phyloP scores from a whole-genome alignment of 1,140 invertebrate species.

The Schlechtendalia chinensis region DNA sequence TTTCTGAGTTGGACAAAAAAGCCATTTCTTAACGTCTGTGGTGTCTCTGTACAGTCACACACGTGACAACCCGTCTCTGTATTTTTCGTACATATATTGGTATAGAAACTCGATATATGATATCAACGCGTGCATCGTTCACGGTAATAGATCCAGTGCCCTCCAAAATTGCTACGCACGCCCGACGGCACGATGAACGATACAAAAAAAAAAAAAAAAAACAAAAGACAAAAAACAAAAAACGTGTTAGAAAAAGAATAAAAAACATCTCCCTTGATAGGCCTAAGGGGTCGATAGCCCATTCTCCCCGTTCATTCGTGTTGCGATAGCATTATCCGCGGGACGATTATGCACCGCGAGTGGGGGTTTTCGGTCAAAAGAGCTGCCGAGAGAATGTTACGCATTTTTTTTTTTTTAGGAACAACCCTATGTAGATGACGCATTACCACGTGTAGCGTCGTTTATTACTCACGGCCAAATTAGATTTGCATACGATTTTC shows the following conservation, averaged over 20 bases:
- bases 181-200: neutral
- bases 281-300: slow-evolving; percentile 31
- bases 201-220: neutral
- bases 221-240: too few species aligned
- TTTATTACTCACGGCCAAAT: slow-evolving; percentile 15
- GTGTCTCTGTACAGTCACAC: neutral
- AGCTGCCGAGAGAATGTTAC: neutral
- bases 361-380: slow-evolving; percentile 37
- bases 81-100: neutral
- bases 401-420: neutral
- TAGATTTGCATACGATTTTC: slow-evolving; percentile 46
- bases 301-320: neutral
- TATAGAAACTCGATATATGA: slow-evolving; percentile 26
- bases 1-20: neutral
- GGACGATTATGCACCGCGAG: neutral
- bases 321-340: slow-evolving; percentile 21
- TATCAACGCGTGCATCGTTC: neutral
- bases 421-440: slow-evolving; percentile 14
- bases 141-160: neutral
- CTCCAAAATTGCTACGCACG: slow-evolving; percentile 26
- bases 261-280: slow-evolving; percentile 30
- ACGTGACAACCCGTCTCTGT: slow-evolving; percentile 18
- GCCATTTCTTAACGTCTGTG: slow-evolving; percentile 1
- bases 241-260: slow-evolving; percentile 17
- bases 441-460: neutral